These are phyloP conservation scores for Drosophila athabasca DNA, from an alignment of 1,140 invertebrate genomes.

Conservation along the genomic window DNA sequence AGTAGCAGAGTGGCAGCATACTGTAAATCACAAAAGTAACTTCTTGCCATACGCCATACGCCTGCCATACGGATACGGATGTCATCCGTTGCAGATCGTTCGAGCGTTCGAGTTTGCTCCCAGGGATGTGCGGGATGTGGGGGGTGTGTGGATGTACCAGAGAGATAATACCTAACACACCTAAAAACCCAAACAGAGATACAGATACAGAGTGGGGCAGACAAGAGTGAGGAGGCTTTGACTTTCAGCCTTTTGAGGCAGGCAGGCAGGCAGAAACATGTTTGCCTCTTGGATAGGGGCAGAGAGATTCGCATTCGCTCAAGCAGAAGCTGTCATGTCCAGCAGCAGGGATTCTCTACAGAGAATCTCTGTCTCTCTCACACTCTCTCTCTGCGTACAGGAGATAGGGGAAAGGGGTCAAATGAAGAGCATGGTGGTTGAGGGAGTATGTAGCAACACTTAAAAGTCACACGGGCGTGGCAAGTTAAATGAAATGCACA, in stretches of 20 bases:
- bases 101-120: conserved; percentile 70
- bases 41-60: conserved; percentile 38
- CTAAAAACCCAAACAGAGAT: conserved; percentile 51
- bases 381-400: conserved; percentile 5
- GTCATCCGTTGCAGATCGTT: conserved; percentile 82
- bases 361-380: conserved; percentile 32
- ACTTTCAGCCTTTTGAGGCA: conserved; percentile 38
- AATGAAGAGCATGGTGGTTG: not conserved
- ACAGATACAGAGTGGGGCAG: conserved; percentile 27
- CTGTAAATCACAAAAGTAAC: conserved; percentile 82
- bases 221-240: conserved; percentile 18
- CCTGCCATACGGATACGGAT: conserved; percentile 75
- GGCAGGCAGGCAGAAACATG: conserved; percentile 42
- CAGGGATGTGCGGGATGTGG: not conserved
- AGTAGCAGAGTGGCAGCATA: conserved; percentile 64
- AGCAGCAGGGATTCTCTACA: conserved; percentile 53
- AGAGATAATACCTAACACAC: conserved; percentile 82
- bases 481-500: conserved; percentile 81
- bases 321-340: conserved; percentile 83
- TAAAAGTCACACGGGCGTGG: conserved; percentile 80
- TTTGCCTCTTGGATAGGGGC: conserved; percentile 67
- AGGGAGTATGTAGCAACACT: conserved; percentile 60
- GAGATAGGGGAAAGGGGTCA: conserved; percentile 12
- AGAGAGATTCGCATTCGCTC: conserved; percentile 55
- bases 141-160: not conserved